Percentiles rank a stretch among this genome's conserved stretches.
Evolutionary conservation across 35 echinoderm and acorn worm species (phyloP).

Genomic region (Stichopus chloronotus): DNA sequence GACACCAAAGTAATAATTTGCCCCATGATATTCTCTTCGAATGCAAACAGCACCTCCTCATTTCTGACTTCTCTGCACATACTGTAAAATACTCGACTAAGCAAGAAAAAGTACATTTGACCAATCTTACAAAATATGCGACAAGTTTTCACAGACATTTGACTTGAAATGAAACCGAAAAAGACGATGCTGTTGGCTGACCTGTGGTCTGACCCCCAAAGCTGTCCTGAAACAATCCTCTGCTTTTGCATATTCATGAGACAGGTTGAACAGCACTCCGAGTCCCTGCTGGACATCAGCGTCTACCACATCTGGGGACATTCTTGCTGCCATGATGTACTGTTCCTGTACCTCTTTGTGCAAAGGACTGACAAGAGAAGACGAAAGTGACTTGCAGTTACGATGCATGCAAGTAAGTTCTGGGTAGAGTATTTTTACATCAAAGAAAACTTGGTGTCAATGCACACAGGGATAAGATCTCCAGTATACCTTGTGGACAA

Average conservation of each 20-base stretch:
- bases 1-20: too few relatives aligned
- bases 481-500: too few relatives aligned
- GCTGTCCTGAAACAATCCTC: constrained; percentile 97
- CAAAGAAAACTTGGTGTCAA: too few relatives aligned
- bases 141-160: too few relatives aligned
- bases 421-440: background rate
- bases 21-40: too few relatives aligned
- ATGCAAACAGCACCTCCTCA: too few relatives aligned
- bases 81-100: too few relatives aligned
- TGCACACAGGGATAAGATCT: too few relatives aligned
- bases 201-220: constrained; percentile 81
- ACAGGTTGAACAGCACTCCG: constrained; percentile 93
- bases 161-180: too few relatives aligned
- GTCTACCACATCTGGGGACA: constrained; percentile 76
- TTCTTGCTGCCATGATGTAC: constrained; percentile 75
- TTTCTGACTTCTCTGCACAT: too few relatives aligned
- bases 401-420: background rate
- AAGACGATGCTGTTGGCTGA: background rate
- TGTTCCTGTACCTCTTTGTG: constrained; percentile 74
- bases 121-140: too few relatives aligned
- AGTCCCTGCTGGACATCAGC: constrained; percentile 89
- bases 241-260: constrained; percentile 95
- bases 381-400: background rate
- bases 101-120: too few relatives aligned
- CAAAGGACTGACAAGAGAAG: constrained; percentile 31